Evolutionary conservation across 2,113 vertebrate species (phyloP), one percentile per base, ranked within the genome.

Genomic region (Columba janthina): DNA sequence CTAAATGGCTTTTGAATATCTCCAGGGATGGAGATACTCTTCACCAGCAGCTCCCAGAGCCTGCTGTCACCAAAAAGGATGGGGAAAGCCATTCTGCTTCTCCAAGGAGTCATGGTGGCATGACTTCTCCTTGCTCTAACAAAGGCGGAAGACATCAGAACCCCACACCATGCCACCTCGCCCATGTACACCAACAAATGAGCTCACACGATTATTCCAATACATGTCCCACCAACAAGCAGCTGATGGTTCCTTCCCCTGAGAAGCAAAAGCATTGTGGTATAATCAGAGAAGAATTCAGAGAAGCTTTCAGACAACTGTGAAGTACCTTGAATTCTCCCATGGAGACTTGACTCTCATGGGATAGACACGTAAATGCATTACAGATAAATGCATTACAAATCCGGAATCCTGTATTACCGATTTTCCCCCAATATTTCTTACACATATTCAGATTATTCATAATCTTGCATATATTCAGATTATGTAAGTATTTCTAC

Each of bases 111-210:
- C 36, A 36, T 3, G 15, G 22, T 44, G 53, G 38, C 42, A 54
- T 9, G 31, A 71, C 4, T 38, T 70, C 51, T 54, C n/a, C 34
- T 77, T 53, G 29, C 42, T 72, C 58, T 61, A 80, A 75, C 16
- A 72, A 57, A 62, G 10, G 12, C 0, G 0, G 15, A 13, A 15
- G 12, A 28, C 1, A 0, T 40, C 42, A 65, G 46, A 76, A 56
- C 16, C 12, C 22, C 16, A 8, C 18, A 29, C 26, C 0, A 0
- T 31, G 6, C 11, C 71, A 64, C 24, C 38, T 31, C 42, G 32
- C 36, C n/a, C 26, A 28, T 3, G 28, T 19, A 42, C 10, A 36
- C 26, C 42, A 80, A n/a, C 15, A 70, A 70, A 70, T 5, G 10
- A 54, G 21, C 46, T 62, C 58, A 67, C 18, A 29, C 0, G 0